Evolutionary conservation across 2,888 invertebrate genomes (phyloP).

Genomic region (Unio pictorum): DNA sequence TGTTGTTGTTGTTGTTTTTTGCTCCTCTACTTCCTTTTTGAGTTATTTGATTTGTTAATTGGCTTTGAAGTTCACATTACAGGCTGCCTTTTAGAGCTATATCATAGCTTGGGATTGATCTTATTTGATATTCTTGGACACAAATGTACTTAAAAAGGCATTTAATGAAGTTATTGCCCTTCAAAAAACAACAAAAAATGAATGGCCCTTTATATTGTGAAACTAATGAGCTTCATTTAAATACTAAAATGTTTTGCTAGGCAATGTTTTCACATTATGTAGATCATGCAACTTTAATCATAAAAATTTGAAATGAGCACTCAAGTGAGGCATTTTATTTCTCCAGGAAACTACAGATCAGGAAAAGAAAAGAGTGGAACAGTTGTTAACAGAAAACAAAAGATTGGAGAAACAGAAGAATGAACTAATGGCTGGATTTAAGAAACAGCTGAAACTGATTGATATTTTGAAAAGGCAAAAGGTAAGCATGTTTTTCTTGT

Average conservation of each 20-base stretch:
- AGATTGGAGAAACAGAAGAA: constrained; percentile 72
- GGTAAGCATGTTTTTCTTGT: constrained; percentile 45
- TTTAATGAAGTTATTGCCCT: too few species aligned
- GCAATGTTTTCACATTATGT: background rate
- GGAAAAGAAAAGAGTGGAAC: constrained; percentile 69
- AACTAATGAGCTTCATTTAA: background rate
- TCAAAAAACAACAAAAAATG: too few species aligned
- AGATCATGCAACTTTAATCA: too few species aligned
- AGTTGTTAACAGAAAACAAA: constrained; percentile 69
- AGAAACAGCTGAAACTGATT: constrained; percentile 72
- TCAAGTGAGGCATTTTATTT: background rate
- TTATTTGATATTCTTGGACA: too few species aligned
- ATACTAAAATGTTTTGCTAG: background rate
- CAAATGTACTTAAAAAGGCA: too few species aligned
- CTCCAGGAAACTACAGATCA: constrained; percentile 60
- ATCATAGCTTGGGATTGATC: too few species aligned
- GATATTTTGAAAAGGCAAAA: constrained; percentile 72
- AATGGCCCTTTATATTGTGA: background rate
- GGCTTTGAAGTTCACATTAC: too few species aligned
- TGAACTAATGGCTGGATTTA: constrained; percentile 72
- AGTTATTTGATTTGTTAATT: too few species aligned
- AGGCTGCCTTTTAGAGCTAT: too few species aligned
- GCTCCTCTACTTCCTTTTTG: too few species aligned
- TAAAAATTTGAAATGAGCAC: background rate
- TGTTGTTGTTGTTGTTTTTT: too few species aligned